These are phyloP conservation scores for Leptura quadrifasciata DNA, from an alignment of 2,888 invertebrate species.

Conservation along the genomic window DNA sequence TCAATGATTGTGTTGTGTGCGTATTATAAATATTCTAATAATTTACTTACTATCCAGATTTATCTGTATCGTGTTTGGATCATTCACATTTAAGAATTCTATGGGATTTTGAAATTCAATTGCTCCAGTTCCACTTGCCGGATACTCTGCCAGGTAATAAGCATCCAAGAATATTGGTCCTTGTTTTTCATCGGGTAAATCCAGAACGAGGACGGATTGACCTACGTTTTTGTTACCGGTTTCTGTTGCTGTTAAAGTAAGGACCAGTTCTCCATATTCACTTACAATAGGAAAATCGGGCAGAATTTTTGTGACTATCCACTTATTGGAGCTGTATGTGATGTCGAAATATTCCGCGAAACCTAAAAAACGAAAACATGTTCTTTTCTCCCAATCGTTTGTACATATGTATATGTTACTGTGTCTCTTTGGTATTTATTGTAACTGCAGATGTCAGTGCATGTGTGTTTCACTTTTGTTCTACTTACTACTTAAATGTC, in stretches of 20 bases:
- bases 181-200: constrained; percentile 31
- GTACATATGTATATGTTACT: neutral
- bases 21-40: neutral
- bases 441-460: neutral
- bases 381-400: too few species aligned
- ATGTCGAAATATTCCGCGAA: constrained; percentile 12
- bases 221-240: constrained; percentile 5
- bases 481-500: neutral
- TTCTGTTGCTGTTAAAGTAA: constrained; percentile 25
- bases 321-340: constrained; percentile 10
- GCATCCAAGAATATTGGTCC: constrained; percentile 52
- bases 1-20: neutral
- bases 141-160: constrained; percentile 55
- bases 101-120: constrained; percentile 52
- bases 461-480: neutral
- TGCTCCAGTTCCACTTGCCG: constrained; percentile 41
- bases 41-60: constrained; percentile 27
- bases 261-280: constrained; percentile 8
- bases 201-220: constrained; percentile 13
- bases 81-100: constrained; percentile 48
- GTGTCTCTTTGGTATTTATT: neutral
- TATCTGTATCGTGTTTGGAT: constrained; percentile 37
- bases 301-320: constrained; percentile 6
- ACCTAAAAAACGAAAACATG: constrained; percentile 20
- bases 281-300: neutral